Evolutionary conservation across 2,113 vertebrate genomes (phyloP), one percentile per base, ranked within the genome.

Genomic region (Bubo blakistoni): DNA sequence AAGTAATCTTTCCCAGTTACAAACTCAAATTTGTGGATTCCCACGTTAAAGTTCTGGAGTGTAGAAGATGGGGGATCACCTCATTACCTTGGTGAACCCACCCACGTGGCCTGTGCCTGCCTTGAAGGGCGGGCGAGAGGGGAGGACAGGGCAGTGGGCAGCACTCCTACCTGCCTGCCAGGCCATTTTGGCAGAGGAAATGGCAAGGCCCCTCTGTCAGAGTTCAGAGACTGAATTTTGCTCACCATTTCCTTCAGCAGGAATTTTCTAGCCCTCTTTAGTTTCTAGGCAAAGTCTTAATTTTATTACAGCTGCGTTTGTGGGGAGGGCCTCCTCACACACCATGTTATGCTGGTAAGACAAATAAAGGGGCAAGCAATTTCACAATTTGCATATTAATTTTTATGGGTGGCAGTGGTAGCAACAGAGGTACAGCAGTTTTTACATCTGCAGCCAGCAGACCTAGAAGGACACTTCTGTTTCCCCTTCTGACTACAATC

Each of bases 191-290:
- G 32, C 49, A 73, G 54, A 52, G 46, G 10, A 26, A 27, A 27
- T 1, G 0, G 14, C 2, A 3, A 78, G 46, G 49, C 8, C 47
- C 7, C 30, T 74, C 44, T 36, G 34, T 15, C 42, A 9, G 55
- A 69, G 22, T 38, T n/a, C 59, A 51, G 47, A 71, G 47, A 32
- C 13, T 6, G 19, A 18, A 51, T 63, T 61, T 32, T 38, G 9
- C 59, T 80, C 42, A 49, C 30, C 5, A 2, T 42, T 88, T 62
- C 55, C 63, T 86, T 81, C 0, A 0, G 2, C 0, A 0, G 30
- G 29, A 78, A 71, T 51, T 22, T 62, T 65, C 79, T 12, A 32
- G 10, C 47, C 54, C 20, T 62, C 42, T 58, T 72, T 52, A 32
- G 10, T 12, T 57, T 25, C 46, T 27, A 29, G 24, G 38, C 32